These are phyloP conservation scores for Diachrysia chrysitis DNA, from an alignment of 2,888 invertebrate genomes.

Conservation along the genomic window DNA sequence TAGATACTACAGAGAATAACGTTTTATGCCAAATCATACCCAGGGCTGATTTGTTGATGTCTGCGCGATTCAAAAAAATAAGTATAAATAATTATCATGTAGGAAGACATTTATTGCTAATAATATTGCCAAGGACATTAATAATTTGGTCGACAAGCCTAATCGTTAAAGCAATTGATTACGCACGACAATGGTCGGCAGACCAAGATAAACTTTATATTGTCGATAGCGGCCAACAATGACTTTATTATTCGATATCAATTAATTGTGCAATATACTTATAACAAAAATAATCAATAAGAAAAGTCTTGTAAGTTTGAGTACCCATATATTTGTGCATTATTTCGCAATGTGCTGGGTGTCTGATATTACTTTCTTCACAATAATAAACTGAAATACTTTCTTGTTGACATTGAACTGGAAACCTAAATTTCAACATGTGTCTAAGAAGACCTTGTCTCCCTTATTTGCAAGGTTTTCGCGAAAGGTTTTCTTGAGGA, in stretches of 20 bases:
- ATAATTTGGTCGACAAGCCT: constrained; percentile 10
- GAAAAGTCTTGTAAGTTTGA: too few species aligned
- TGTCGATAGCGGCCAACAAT: background rate
- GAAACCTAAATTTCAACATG: constrained; percentile 25
- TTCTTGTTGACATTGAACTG: constrained; percentile 32
- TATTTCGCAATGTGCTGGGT: background rate
- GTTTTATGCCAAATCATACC: background rate
- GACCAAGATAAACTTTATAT: constrained; percentile 28
- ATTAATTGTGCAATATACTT: constrained; percentile 2
- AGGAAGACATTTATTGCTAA: background rate
- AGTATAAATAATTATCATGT: background rate
- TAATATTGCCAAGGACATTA: constrained; percentile 19
- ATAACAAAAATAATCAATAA: background rate
- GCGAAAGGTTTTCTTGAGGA: too few species aligned
- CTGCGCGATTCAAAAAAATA: background rate
- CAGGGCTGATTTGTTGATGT: constrained; percentile 11
- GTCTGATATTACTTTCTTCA: too few species aligned
- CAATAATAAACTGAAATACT: background rate
- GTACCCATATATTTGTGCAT: too few species aligned
- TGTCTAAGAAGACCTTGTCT: constrained; percentile 11
- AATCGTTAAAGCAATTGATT: constrained; percentile 29
- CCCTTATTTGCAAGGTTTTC: constrained; percentile 12
- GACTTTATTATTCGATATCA: background rate
- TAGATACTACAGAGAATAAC: too few species aligned
- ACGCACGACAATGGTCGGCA: constrained; percentile 19